Evolutionary conservation across 2,888 invertebrate genomes (phyloP).

Genomic region (Lasioglossum malachurum): DNA sequence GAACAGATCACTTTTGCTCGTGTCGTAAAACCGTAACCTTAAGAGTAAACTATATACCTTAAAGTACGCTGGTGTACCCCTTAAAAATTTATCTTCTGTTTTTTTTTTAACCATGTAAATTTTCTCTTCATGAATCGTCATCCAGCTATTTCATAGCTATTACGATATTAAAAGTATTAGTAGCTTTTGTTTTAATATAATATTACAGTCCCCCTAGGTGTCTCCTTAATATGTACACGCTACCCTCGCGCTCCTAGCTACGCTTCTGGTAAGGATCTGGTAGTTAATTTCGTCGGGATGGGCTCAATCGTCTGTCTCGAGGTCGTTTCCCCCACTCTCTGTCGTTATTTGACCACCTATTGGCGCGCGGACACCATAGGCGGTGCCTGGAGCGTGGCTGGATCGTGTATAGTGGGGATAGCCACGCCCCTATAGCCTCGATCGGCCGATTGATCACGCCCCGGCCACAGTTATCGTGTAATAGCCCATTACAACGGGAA

Average conservation of each 20-base stretch:
- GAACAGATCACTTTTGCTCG: conserved; percentile 81
- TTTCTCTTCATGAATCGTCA: conserved; percentile 73
- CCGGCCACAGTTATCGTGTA: conserved; percentile 23
- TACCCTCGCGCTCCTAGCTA: conserved; percentile 69
- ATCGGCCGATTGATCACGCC: neutral
- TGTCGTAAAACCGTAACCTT: conserved; percentile 65
- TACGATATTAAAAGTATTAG: conserved; percentile 68
- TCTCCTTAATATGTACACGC: conserved; percentile 76
- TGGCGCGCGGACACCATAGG: neutral
- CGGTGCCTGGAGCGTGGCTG: neutral
- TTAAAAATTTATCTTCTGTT: conserved; percentile 72
- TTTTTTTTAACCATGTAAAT: conserved; percentile 40
- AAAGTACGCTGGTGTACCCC: conserved; percentile 74
- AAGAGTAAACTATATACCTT: conserved; percentile 49
- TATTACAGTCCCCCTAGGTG: conserved; percentile 72
- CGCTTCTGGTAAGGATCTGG: conserved; percentile 60
- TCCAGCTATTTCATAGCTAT: conserved; percentile 83
- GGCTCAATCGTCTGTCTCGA: conserved; percentile 36
- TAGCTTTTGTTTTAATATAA: conserved; percentile 46
- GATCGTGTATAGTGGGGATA: too few species aligned
- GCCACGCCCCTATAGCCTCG: neutral
- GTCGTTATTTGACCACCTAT: neutral
- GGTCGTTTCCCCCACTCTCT: neutral
- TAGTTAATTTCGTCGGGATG: conserved; percentile 58
- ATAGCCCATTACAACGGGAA: conserved; percentile 34